Evolutionary conservation across 2,888 invertebrate species (phyloP), one percentile per base, ranked within the genome.

Genomic region (Camponotus fellah): DNA sequence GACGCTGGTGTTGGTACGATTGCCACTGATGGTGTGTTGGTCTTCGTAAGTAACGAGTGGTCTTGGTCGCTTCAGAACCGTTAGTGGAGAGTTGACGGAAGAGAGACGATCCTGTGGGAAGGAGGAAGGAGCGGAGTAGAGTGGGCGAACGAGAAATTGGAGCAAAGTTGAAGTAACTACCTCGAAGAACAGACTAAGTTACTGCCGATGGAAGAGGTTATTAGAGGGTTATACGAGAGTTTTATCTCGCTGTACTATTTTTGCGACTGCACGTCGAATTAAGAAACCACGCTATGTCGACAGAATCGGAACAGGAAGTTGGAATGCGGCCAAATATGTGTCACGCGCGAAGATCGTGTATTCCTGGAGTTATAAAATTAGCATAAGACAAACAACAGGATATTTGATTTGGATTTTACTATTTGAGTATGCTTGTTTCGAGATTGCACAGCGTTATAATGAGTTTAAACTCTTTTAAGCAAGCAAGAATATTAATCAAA

Each of bases 181-280:
- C 68, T 79, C 58, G 65, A 82, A 84, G 87, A 76, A 86, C 40
- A 56, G 64, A 64, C 65, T 66, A 76, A 64, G 83, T 77, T 76
- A 84, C 75, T 69, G 82, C 65, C 74, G 81, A 83, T 85, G 79
- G 66, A 76, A 64, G 80, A 88, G 71, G 71, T 85, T 86, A 84
- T 89, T 88, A 88, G 76, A 79, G n/a, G 82, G 84, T 89, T 88
- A 88, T 85, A 86, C 77, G 82, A 84, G 84, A 88, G 85, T 89
- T 89, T 89, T 83, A 84, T 72, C 74, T 79, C 64, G 43, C 72
- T 14, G 34, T 26, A 43, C 60, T 76, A 56, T 88, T 83, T 82
- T 69, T 79, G 64, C 34, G 64, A 69, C 37, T 58, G 82, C 82
- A 58, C 72, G 46, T 72, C 53, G 46, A 49, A 87, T 71, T 82